Conservation (phyloP, 2,113 vertebrate genomes). For the Dolichotis patagonum region DNA sequence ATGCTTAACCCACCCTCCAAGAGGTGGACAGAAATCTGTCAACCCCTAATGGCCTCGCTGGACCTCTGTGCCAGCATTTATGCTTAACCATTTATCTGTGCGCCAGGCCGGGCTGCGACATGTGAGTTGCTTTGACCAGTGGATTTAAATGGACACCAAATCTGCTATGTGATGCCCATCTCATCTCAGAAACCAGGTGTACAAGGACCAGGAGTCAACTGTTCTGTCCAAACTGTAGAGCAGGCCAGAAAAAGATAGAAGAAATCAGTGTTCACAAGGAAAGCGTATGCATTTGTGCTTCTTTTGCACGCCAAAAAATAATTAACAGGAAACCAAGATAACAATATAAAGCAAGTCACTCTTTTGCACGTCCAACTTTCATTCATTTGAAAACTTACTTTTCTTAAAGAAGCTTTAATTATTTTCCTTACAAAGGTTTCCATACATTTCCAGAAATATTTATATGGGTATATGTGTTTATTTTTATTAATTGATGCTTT, state of each 20-base stretch:
- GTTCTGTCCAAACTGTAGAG: neutral
- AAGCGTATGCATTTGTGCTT: neutral
- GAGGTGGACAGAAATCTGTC: neutral
- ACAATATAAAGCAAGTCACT: constrained; percentile 52
- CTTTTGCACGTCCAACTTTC: constrained; percentile 34
- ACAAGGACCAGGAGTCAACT: neutral
- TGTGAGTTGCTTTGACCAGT: neutral
- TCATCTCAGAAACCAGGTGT: neutral
- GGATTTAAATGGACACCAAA: neutral
- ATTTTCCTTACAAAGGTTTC: constrained; percentile 1
- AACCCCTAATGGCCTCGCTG: neutral
- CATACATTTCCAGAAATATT: constrained; percentile 41
- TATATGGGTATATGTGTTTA: constrained; percentile 12
- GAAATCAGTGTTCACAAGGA: constrained; percentile 46
- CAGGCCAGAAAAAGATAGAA: neutral
- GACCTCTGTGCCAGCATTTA: neutral
- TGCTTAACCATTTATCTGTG: neutral
- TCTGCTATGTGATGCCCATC: neutral
- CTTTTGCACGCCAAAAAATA: constrained; percentile 47
- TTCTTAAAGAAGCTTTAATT: constrained; percentile 47
- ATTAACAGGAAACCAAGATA: constrained; percentile 67
- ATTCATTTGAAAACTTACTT: constrained; percentile 64
- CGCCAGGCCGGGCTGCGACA: neutral
- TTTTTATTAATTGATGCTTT: constrained; percentile 24
- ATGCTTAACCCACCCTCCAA: neutral